phyloP scores from a whole-genome alignment of 92 coral and sea anemone genomes.

The Ricordea florida region DNA sequence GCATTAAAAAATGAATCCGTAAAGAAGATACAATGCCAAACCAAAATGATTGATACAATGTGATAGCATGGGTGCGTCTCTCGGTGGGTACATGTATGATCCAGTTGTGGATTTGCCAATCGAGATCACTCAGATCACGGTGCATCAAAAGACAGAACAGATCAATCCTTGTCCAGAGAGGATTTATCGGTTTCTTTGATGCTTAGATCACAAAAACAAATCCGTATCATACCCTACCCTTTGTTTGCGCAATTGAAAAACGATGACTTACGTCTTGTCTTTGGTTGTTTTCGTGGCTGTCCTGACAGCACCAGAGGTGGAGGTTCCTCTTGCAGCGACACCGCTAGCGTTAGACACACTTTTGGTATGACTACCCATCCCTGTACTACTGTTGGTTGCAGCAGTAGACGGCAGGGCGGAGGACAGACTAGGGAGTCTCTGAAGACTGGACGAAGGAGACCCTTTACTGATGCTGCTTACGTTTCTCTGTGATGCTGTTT shows the following conservation, averaged over 20 bases:
- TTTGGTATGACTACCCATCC: slow-evolving; percentile 17
- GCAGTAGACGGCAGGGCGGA: slow-evolving; percentile 73
- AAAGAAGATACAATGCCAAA: too few relatives aligned
- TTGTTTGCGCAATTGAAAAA: not conserved
- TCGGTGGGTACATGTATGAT: too few relatives aligned
- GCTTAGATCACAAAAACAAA: not conserved
- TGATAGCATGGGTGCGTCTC: too few relatives aligned
- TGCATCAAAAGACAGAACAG: too few relatives aligned
- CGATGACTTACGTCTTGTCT: slow-evolving; percentile 62
- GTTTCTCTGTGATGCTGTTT: slow-evolving; percentile 4
- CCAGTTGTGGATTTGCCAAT: too few relatives aligned
- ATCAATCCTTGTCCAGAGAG: too few relatives aligned
- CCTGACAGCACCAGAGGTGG: not conserved
- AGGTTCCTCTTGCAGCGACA: not conserved
- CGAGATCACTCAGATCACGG: too few relatives aligned
- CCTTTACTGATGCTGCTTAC: slow-evolving; percentile 32
- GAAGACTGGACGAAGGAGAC: slow-evolving; percentile 82
- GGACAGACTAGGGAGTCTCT: slow-evolving; percentile 69
- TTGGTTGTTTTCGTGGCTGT: slow-evolving; percentile 34
- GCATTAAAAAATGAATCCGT: too few relatives aligned
- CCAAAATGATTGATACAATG: too few relatives aligned
- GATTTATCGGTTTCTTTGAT: not conserved
- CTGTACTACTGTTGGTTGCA: slow-evolving; percentile 16
- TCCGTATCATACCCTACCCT: not conserved
- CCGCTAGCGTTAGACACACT: slow-evolving; percentile 25